Percentiles rank a stretch among this genome's conserved stretches.
Evolutionary conservation across 1,140 invertebrate genomes (phyloP).

Genomic region (Drosophila baimaii): DNA sequence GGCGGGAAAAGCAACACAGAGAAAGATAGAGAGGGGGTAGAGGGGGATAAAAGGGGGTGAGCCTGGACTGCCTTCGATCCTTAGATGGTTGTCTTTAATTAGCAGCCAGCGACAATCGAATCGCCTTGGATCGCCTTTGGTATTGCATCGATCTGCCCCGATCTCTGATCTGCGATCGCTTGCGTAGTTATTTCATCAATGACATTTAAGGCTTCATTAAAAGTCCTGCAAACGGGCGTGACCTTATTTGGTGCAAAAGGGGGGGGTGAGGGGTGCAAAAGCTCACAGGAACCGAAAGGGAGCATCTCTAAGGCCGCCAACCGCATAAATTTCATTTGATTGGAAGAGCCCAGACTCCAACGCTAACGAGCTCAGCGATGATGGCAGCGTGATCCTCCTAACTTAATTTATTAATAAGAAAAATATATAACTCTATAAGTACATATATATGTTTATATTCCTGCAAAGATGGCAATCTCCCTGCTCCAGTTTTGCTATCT

Average conservation of each 20-base stretch:
- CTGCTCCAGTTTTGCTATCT: constrained; percentile 23
- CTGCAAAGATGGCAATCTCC: not conserved
- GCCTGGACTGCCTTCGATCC: constrained; percentile 26
- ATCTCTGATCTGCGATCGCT: constrained; percentile 15
- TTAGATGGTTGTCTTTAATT: constrained; percentile 76
- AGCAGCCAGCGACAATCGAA: constrained; percentile 55
- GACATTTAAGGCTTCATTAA: constrained; percentile 83
- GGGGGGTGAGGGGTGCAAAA: not conserved
- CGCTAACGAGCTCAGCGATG: constrained; percentile 72
- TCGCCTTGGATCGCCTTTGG: constrained; percentile 15
- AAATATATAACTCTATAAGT: too few species aligned
- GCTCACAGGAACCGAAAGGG: constrained; percentile 34
- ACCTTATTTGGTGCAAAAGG: constrained; percentile 63
- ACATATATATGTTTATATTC: too few species aligned
- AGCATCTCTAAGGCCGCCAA: constrained; percentile 66
- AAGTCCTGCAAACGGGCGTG: constrained; percentile 76
- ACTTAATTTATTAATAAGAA: not conserved
- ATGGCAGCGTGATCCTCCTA: constrained; percentile 32
- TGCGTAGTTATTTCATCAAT: constrained; percentile 79
- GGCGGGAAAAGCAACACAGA: constrained; percentile 11
- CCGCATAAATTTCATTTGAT: constrained; percentile 79
- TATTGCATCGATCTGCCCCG: constrained; percentile 6
- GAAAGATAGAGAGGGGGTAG: not conserved
- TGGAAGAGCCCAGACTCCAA: constrained; percentile 25
- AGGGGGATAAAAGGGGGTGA: not conserved